Percentiles rank a stretch among this genome's conserved stretches.
phyloP scores from a whole-genome alignment of 2,888 invertebrate genomes.

The Tenodera sinensis region DNA sequence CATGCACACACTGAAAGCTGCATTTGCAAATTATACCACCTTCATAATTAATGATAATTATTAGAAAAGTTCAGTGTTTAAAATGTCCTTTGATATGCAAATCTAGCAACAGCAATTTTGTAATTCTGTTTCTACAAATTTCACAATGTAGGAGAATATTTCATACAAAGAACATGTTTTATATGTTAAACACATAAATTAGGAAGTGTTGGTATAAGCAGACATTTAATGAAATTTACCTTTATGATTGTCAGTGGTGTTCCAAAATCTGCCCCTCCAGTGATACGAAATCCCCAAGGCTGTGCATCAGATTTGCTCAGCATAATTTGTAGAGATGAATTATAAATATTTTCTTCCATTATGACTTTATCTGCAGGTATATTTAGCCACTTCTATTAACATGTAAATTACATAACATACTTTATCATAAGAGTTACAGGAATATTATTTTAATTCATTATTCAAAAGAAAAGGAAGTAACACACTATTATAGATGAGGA shows the following conservation, averaged over 20 bases:
- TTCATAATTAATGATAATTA: no score
- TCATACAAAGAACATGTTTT: no score
- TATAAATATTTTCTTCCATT: not conserved
- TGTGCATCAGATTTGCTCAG: slow-evolving; percentile 59
- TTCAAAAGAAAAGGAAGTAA: not conserved
- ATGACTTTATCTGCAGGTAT: not conserved
- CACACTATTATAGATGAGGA: not conserved
- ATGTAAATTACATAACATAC: not conserved
- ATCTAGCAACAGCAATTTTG: no score
- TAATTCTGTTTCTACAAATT: no score
- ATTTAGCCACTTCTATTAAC: not conserved
- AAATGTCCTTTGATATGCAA: no score
- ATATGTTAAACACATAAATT: no score
- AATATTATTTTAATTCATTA: not conserved
- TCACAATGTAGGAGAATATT: no score
- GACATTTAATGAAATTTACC: slow-evolving; percentile 47
- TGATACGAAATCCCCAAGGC: slow-evolving; percentile 75
- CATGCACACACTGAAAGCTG: no score
- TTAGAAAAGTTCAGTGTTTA: no score
- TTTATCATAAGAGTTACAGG: not conserved
- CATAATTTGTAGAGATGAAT: slow-evolving; percentile 67
- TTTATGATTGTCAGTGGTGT: slow-evolving; percentile 70
- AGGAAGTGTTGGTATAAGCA: no score
- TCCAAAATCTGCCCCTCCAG: slow-evolving; percentile 70
- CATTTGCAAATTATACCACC: no score